Evolutionary conservation across 2,888 invertebrate genomes (phyloP).

Genomic region (Lypha dubia): DNA sequence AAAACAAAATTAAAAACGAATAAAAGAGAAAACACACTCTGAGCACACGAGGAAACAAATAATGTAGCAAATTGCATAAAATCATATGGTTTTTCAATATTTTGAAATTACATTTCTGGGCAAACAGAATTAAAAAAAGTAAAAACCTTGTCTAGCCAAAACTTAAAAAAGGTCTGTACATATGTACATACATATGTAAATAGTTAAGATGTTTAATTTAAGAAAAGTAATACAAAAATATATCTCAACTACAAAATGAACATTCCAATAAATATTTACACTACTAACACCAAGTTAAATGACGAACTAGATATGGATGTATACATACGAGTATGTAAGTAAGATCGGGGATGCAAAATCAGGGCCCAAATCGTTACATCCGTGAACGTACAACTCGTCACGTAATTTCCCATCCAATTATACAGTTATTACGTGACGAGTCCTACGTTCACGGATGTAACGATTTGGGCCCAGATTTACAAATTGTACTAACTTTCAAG

Average conservation of each 20-base stretch:
- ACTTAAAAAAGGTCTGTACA: conserved; percentile 2
- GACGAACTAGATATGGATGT: background rate
- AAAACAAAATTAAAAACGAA: conserved; percentile 15
- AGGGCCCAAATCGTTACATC: too few relatives aligned
- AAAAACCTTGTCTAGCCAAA: conserved; percentile 28
- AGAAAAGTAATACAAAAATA: background rate
- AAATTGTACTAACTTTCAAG: too few relatives aligned
- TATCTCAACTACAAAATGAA: background rate
- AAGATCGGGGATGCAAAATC: too few relatives aligned
- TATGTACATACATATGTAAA: conserved; percentile 22
- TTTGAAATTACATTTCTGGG: conserved; percentile 17
- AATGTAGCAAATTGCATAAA: conserved; percentile 60
- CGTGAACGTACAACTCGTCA: too few relatives aligned
- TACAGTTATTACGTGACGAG: too few relatives aligned
- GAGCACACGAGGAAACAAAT: conserved; percentile 11
- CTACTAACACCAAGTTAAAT: background rate
- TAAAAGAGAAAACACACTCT: background rate
- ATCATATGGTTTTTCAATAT: conserved; percentile 40
- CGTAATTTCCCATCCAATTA: too few relatives aligned
- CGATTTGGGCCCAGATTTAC: too few relatives aligned
- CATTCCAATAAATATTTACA: conserved; percentile 15
- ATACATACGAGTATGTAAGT: too few relatives aligned
- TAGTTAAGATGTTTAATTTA: conserved; percentile 3
- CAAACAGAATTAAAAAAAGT: conserved; percentile 32
- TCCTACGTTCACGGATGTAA: too few relatives aligned